Evolutionary conservation across 2,797 vertebrate species (phyloP).

Genomic region (Pseudopleuronectes americanus): DNA sequence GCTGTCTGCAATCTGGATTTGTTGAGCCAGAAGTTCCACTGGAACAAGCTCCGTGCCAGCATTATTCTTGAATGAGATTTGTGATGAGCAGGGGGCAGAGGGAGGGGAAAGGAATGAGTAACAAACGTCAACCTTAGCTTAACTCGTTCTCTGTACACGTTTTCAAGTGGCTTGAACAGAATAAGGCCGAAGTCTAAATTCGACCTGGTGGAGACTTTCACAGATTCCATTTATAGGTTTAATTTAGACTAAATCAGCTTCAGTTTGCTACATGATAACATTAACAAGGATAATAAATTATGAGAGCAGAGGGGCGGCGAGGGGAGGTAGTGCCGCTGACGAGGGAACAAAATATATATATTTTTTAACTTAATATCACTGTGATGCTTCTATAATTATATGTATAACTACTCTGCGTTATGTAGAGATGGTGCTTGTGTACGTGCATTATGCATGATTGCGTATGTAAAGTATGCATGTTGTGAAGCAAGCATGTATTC

Average conservation of each 20-base stretch:
- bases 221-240: constrained; percentile 30
- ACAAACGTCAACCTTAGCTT: constrained; percentile 50
- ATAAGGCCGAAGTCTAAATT: constrained; percentile 62
- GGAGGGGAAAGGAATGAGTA: constrained; percentile 64
- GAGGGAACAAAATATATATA: not conserved
- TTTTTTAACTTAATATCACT: not conserved
- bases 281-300: constrained; percentile 49
- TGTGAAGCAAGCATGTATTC: constrained; percentile 26
- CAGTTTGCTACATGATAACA: constrained; percentile 37
- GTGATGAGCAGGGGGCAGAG: constrained; percentile 71
- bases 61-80: constrained; percentile 77
- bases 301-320: not conserved
- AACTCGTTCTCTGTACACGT: constrained; percentile 45
- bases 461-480: constrained; percentile 30
- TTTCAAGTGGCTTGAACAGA: constrained; percentile 43
- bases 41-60: constrained; percentile 47
- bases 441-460: constrained; percentile 52
- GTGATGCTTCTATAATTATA: constrained; percentile 38
- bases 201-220: constrained; percentile 53
- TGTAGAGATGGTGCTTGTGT: constrained; percentile 40
- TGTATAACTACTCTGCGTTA: constrained; percentile 31
- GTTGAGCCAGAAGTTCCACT: constrained; percentile 48
- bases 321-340: not conserved
- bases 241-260: constrained; percentile 44
- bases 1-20: constrained; percentile 51